A percentile compares a stretch with the other conserved stretches of the same genome.
These are phyloP conservation scores for Oceanodroma leucorhoa DNA, from an alignment of 2,797 vertebrate genomes.

Conservation along the genomic window DNA sequence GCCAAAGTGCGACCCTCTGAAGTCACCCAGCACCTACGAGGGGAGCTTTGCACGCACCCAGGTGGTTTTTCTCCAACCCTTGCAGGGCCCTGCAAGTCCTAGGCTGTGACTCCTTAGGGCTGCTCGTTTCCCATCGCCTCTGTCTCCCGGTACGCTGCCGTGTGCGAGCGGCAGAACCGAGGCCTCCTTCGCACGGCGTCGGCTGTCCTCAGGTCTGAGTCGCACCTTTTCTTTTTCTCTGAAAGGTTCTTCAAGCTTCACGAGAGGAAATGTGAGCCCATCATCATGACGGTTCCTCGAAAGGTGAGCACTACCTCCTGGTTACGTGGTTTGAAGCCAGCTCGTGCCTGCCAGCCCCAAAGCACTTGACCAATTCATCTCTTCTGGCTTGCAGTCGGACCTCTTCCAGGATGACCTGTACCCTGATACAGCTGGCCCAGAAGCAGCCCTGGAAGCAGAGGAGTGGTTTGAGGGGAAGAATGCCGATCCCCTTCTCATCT, in stretches of 20 bases:
- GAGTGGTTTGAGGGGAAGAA: constrained; percentile 96
- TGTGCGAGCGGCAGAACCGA: rapidly evolving
- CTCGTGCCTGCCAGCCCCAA: not conserved
- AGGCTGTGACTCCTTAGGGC: not conserved
- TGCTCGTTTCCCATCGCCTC: not conserved
- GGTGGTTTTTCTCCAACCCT: not conserved
- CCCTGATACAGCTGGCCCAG: constrained; percentile 92
- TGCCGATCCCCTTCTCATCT: constrained; percentile 91
- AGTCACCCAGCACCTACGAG: not conserved
- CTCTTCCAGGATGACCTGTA: constrained; percentile 98
- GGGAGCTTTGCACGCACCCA: not conserved
- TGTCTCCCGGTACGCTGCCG: too few species aligned
- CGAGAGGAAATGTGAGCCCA: constrained; percentile 96
- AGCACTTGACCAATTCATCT: not conserved
- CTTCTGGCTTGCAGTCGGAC: constrained; percentile 83
- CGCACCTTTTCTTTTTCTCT: not conserved
- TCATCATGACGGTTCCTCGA: constrained; percentile 97
- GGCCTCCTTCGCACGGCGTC: rapidly evolving
- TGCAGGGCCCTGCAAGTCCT: not conserved
- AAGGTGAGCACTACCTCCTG: constrained; percentile 81
- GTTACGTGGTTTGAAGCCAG: not conserved
- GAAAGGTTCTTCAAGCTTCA: constrained; percentile 97
- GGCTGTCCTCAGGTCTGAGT: not conserved
- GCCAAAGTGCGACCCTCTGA: not conserved
- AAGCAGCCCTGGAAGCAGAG: constrained; percentile 89